Percentiles rank a stretch among this genome's conserved stretches.
These are phyloP conservation scores for Clarias laeviceps DNA, from an alignment of 2,797 vertebrate genomes.

Conservation along the genomic window DNA sequence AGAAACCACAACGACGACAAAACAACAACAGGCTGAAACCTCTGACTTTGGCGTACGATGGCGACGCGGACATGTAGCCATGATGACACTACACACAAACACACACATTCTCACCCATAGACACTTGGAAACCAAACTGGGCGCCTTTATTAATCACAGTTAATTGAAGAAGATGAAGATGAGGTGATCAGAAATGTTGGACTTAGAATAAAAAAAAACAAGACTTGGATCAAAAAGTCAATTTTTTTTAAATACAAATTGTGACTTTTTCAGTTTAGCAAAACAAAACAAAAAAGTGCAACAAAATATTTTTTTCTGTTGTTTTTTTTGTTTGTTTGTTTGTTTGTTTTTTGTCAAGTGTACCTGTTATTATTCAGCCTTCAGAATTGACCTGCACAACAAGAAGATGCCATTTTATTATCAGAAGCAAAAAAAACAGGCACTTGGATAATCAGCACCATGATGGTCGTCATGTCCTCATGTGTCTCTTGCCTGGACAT, in stretches of 20 bases:
- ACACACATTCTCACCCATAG: background rate
- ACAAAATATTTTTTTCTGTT: background rate
- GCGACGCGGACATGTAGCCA: conserved; percentile 94
- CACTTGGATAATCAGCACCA: conserved; percentile 13
- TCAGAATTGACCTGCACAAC: background rate
- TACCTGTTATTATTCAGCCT: too few species aligned
- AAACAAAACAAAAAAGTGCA: background rate
- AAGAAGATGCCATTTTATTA: conserved; percentile 64
- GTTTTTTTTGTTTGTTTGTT: conserved; percentile 43
- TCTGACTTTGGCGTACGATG: conserved; percentile 96
- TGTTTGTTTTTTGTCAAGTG: too few species aligned
- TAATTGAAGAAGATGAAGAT: background rate
- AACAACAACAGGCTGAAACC: conserved; percentile 98
- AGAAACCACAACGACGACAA: conserved; percentile 95
- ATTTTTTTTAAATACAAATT: background rate
- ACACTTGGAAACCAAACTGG: background rate
- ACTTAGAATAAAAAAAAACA: background rate
- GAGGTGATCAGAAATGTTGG: background rate
- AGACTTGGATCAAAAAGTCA: background rate
- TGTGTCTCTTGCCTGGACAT: conserved; percentile 57
- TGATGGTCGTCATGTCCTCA: background rate
- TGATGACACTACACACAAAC: conserved; percentile 44
- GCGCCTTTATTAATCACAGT: background rate
- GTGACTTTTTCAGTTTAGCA: background rate
- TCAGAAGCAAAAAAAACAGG: background rate